Percentiles rank a stretch among this genome's conserved stretches.
These are phyloP conservation scores for Dufourea novaeangliae DNA, from an alignment of 1,140 invertebrate genomes.

Conservation along the genomic window DNA sequence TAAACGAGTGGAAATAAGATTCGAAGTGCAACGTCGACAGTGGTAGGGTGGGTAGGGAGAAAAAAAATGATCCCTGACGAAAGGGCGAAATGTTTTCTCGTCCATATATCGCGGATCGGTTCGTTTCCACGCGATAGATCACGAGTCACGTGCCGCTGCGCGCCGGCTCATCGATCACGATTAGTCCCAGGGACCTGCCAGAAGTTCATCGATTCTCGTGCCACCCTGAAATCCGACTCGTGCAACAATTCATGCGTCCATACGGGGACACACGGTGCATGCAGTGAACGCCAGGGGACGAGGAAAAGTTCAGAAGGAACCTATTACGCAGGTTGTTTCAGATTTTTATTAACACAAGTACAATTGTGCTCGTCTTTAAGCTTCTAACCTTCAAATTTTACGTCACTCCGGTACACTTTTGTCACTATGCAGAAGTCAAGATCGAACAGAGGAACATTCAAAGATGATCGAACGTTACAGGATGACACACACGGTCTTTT, in stretches of 20 bases:
- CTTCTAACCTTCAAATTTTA: no score
- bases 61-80: conserved; percentile 16
- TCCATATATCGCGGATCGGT: conserved; percentile 42
- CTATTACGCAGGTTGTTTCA: no score
- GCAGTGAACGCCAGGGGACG: not conserved
- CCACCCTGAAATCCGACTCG: conserved; percentile 39
- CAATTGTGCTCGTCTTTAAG: no score
- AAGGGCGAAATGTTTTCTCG: conserved; percentile 33
- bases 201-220: conserved; percentile 40
- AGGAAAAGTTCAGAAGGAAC: no score
- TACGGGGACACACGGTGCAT: not conserved
- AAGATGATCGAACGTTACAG: not conserved
- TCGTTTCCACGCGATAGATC: conserved; percentile 54
- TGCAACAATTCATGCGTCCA: conserved; percentile 35
- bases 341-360: no score
- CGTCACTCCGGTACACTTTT: not conserved
- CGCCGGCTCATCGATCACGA: conserved; percentile 49
- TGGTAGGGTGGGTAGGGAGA: not conserved
- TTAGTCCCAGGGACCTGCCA: conserved; percentile 45
- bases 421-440: not conserved
- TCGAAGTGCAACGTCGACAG: not conserved
- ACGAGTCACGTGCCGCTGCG: conserved; percentile 40
- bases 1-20: not conserved
- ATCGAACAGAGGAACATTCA: not conserved
- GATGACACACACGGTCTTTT: conserved; percentile 10